Percentiles rank a stretch among this genome's conserved stretches.
Conservation (phyloP, 2,797 vertebrate genomes). For the Loriculus beryllinus region DNA sequence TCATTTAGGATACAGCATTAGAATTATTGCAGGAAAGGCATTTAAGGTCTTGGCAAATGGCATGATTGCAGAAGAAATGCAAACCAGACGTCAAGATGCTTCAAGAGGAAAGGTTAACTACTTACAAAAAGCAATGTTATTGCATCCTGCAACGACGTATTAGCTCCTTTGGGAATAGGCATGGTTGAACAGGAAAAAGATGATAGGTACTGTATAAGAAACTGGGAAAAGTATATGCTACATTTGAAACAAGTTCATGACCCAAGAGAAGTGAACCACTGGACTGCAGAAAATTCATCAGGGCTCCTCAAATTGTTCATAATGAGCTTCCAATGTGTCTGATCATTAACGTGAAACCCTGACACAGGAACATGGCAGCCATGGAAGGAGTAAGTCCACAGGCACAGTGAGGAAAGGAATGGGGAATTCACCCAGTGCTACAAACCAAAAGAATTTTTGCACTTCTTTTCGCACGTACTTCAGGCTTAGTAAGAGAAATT, state of each 20-base stretch:
- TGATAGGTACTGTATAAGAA: background rate
- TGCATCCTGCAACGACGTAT: background rate
- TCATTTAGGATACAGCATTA: slow-evolving; percentile 20
- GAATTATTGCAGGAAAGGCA: slow-evolving; percentile 54
- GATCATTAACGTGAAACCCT: background rate
- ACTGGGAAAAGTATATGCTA: background rate
- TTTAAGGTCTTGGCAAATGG: slow-evolving; percentile 26
- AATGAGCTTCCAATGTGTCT: background rate
- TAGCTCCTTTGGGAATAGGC: background rate
- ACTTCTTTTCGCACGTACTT: background rate
- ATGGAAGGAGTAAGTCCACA: background rate
- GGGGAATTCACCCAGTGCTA: background rate
- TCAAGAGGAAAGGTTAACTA: slow-evolving; percentile 47
- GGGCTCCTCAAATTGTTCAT: background rate
- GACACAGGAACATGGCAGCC: accelerated
- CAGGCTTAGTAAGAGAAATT: background rate
- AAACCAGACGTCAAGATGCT: slow-evolving; percentile 49
- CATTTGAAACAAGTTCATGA: background rate
- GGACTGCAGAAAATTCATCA: background rate
- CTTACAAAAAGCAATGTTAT: background rate
- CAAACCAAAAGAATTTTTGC: background rate
- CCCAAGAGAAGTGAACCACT: background rate
- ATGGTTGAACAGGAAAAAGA: background rate
- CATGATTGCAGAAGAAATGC: slow-evolving; percentile 29
- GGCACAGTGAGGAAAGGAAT: accelerated